These are phyloP conservation scores for Elysia crispata DNA, from an alignment of 2,888 invertebrate genomes.

Conservation along the genomic window DNA sequence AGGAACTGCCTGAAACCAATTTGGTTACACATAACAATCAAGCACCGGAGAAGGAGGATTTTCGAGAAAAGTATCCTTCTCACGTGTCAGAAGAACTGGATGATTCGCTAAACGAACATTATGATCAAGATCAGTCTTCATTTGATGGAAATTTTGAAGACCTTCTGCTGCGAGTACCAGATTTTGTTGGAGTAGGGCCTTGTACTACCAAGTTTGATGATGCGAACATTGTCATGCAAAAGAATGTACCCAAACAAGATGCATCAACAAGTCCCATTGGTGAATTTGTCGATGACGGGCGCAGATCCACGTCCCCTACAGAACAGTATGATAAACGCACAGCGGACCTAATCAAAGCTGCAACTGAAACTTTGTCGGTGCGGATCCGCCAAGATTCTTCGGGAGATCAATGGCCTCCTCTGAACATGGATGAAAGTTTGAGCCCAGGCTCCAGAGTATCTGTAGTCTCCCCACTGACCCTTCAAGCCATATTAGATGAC, in stretches of 20 bases:
- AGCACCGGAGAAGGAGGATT: no score
- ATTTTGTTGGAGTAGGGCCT: neutral
- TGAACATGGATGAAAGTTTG: slow-evolving; percentile 13
- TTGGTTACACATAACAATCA: no score
- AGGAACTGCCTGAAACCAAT: no score
- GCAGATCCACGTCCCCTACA: neutral
- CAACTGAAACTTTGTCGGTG: neutral
- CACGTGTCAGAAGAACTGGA: no score
- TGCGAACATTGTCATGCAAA: no score
- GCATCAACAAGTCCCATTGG: no score
- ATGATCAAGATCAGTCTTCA: no score
- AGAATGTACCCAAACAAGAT: no score
- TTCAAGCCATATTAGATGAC: slow-evolving; percentile 24
- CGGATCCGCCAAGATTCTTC: slow-evolving; percentile 15
- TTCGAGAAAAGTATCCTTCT: no score
- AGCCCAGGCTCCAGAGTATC: slow-evolving; percentile 27
- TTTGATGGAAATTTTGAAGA: slow-evolving; percentile 13
- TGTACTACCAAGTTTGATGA: no score
- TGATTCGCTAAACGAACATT: no score
- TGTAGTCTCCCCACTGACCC: slow-evolving; percentile 18
- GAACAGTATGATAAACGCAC: slow-evolving; percentile 12
- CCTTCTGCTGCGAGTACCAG: slow-evolving; percentile 29
- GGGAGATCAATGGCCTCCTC: neutral
- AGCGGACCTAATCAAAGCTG: neutral
- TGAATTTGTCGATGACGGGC: no score